These are phyloP conservation scores for Cerastis leucographa DNA, from an alignment of 2,888 invertebrate species.

Conservation along the genomic window DNA sequence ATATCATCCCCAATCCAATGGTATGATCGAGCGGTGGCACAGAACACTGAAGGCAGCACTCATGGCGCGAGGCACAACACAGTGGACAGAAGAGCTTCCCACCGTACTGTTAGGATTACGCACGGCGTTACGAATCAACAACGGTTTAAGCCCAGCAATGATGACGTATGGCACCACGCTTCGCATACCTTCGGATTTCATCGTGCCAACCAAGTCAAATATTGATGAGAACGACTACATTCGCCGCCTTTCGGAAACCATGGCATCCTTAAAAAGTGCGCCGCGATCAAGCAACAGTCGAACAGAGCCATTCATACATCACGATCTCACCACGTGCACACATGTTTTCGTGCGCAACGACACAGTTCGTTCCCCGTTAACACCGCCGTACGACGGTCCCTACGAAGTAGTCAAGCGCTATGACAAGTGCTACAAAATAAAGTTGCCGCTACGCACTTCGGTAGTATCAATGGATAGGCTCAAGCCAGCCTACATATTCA, in stretches of 20 bases:
- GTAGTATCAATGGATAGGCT: too few relatives aligned
- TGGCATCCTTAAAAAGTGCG: background rate
- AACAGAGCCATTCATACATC: background rate
- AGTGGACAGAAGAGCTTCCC: too few relatives aligned
- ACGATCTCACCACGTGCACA: background rate
- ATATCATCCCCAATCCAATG: background rate
- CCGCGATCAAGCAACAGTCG: background rate
- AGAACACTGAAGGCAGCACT: background rate
- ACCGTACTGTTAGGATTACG: background rate
- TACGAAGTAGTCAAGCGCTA: too few relatives aligned
- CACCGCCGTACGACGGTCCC: background rate
- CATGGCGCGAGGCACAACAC: background rate
- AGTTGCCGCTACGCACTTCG: too few relatives aligned
- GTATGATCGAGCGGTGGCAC: background rate
- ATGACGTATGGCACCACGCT: background rate
- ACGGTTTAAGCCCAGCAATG: background rate
- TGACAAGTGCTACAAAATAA: too few relatives aligned
- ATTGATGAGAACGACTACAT: background rate
- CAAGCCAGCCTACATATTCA: too few relatives aligned
- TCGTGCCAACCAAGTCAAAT: background rate
- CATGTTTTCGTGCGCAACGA: background rate
- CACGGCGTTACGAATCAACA: background rate
- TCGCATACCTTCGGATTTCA: background rate
- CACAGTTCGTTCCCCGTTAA: background rate
- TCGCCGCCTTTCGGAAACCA: background rate